These are phyloP conservation scores for Mamestra brassicae DNA, from an alignment of 2,888 invertebrate species.

Conservation along the genomic window DNA sequence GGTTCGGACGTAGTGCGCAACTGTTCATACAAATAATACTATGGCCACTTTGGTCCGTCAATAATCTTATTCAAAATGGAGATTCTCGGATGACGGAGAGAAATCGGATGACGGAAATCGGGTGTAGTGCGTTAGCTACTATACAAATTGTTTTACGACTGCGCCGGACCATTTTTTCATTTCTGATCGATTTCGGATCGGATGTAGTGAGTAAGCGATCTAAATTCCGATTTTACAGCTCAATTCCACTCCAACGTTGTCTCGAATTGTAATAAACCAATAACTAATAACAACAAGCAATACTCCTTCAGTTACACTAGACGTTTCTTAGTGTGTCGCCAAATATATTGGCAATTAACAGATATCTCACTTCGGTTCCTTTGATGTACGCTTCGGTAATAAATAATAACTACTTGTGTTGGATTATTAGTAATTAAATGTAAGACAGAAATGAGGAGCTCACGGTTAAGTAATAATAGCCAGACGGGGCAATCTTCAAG, in stretches of 20 bases:
- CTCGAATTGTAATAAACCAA: slow-evolving; percentile 20
- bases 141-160: no score
- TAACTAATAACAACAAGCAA: slow-evolving; percentile 6
- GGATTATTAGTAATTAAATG: slow-evolving; percentile 6
- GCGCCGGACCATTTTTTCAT: no score
- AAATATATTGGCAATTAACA: slow-evolving; percentile 35
- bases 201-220: no score
- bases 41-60: no score
- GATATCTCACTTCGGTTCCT: slow-evolving; percentile 6
- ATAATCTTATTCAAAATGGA: no score
- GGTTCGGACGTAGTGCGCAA: no score
- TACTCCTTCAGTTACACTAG: not conserved
- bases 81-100: no score
- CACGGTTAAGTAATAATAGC: not conserved
- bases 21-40: no score
- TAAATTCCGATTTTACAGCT: not conserved
- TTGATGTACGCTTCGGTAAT: slow-evolving; percentile 15
- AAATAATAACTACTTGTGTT: slow-evolving; percentile 22
- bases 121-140: no score
- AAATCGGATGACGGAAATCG: no score
- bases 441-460: not conserved
- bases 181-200: no score
- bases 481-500: no score
- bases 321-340: slow-evolving; percentile 32
- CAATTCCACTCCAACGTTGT: not conserved